These are phyloP conservation scores for Poecile atricapillus DNA, from an alignment of 2,113 vertebrate genomes.

Conservation along the genomic window DNA sequence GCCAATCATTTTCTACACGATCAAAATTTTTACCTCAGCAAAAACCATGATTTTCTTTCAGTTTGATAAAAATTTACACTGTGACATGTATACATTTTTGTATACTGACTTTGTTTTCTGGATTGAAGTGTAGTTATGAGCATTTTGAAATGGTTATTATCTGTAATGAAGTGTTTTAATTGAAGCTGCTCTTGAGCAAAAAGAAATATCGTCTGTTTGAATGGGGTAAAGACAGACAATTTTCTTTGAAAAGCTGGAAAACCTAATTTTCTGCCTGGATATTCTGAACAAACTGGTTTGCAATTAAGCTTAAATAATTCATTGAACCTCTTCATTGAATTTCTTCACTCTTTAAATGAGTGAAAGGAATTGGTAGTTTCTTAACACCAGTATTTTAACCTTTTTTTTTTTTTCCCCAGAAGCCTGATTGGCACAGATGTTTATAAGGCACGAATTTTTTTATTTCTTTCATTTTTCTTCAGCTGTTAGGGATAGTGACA, in stretches of 20 bases:
- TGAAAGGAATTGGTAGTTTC: background rate
- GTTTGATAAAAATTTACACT: background rate
- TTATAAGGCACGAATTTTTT: background rate
- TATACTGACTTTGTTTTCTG: background rate
- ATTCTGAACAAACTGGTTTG: background rate
- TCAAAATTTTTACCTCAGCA: background rate
- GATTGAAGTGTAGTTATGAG: background rate
- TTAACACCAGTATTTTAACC: background rate
- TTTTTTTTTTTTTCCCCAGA: background rate
- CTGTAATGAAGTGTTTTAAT: background rate
- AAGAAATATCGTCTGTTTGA: background rate
- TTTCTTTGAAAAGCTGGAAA: background rate
- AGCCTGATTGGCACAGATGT: background rate
- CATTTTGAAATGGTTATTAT: background rate
- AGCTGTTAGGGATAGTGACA: background rate
- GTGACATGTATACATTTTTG: rapidly evolving
- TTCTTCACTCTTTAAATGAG: background rate
- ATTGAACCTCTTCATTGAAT: background rate
- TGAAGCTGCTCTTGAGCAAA: background rate
- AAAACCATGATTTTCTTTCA: background rate
- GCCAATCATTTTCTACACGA: background rate
- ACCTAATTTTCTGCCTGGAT: background rate
- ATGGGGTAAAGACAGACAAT: background rate
- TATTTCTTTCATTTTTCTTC: background rate
- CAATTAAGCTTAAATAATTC: background rate